Percentiles rank a stretch among this genome's conserved stretches.
These are phyloP conservation scores for Rhogogaster chlorosoma DNA, from an alignment of 2,888 invertebrate species.

Conservation along the genomic window DNA sequence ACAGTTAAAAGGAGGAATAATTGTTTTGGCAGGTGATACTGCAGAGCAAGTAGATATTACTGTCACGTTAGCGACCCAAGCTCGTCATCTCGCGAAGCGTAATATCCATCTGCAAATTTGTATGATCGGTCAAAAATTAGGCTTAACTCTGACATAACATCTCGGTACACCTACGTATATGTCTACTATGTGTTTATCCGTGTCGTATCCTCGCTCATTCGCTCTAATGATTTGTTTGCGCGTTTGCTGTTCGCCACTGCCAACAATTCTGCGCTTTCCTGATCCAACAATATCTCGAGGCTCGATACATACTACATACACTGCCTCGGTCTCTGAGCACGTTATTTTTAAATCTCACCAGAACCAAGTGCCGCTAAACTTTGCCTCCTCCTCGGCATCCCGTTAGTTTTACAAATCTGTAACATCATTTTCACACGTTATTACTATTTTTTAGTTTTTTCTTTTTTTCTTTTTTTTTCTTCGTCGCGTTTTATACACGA, in stretches of 20 bases:
- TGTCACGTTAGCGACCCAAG: not conserved
- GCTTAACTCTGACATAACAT: conserved; percentile 39
- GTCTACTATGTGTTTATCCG: not conserved
- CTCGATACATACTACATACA: not conserved
- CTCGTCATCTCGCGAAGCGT: not conserved
- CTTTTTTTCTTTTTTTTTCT: not conserved
- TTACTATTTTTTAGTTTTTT: not conserved
- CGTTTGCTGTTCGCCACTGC: conserved; percentile 29
- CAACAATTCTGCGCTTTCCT: conserved; percentile 35
- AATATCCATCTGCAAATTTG: not conserved
- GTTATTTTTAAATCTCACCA: conserved; percentile 29
- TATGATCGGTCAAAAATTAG: conserved; percentile 3
- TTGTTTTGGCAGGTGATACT: not conserved
- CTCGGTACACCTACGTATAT: not conserved
- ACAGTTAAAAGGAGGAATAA: not conserved
- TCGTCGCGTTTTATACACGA: not conserved
- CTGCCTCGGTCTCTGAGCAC: not conserved
- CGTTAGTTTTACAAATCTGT: not conserved
- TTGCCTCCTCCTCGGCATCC: not conserved
- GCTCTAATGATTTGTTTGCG: conserved; percentile 42
- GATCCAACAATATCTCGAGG: conserved; percentile 43
- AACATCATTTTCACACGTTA: not conserved
- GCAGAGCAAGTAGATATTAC: not conserved
- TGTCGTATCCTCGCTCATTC: not conserved
- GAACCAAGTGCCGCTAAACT: conserved; percentile 1